Base-by-base conservation (phyloP, 2,113 vertebrate genomes). In the Caracal caracal region DNA sequence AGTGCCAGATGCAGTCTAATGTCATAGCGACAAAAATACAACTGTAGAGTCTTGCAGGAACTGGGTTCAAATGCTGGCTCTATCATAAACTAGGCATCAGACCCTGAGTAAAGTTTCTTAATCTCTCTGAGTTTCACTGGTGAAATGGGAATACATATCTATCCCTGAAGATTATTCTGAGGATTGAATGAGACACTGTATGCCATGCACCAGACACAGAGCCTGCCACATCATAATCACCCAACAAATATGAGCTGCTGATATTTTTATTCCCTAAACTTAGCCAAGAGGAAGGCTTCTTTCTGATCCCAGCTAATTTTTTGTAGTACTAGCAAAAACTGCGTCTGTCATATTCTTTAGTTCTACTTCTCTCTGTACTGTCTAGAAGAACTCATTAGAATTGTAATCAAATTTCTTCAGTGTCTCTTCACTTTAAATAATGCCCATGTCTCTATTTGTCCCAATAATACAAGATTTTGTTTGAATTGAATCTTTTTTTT, bases 401-500 rank as follows among this genome's bases (percentile, higher is more conserved):
- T 7, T 88, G 15, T 53, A 88, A 82, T 28, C 82, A 83, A 78
- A 79, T 94, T 76, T 78, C 66, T 82, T 15, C 8, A 93, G 85
- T 7, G 56, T 53, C 30, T 88, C 51, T 65, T 91, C n/a, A 88
- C 35, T 63, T 78, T 49, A 35, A 82, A 17, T 28, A 49, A 15
- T 12, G 80, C 43, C 43, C 33, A 65, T 47, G 6, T 95, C 56
- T 81, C 63, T 65, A 20, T 80, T 80, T 93, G 22, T 17, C 53
- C 70, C n/a, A 83, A 75, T 51, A 87, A 81, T 49, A 61, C 24
- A 71, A 83, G 10, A 26, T 35, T 37, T 83, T 68, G 17, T 65
- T 90, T 87, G 61, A 93, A 93, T 26, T 76, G n/a, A 7, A 51
- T 76, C 66, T 17, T 79, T 95, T 59, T 59, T 59, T 94, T 43